Base-by-base conservation (phyloP, 1,140 invertebrate species). In the Nymphalis io region DNA sequence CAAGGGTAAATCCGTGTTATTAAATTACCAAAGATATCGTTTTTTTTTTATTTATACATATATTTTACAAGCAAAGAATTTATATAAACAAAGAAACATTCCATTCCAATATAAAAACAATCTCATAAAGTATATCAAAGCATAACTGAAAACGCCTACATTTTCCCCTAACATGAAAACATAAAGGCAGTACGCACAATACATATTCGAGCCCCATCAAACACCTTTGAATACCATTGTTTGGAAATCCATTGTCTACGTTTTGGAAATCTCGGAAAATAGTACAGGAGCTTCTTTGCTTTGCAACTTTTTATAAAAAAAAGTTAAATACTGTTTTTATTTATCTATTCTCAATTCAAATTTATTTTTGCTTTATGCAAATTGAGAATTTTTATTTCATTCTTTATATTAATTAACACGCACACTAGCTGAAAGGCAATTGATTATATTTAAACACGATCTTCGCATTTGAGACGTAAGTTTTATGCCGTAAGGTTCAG, bases 211-310 rank as follows among this genome's bases (percentile, higher is more conserved):
- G 40, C 27, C 15, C 61, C 62, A 33, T 70, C 21, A 53, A 70
- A 70, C 62, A 58, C 68, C 57, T 65, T 70, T 38, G 57, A 63
- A 70, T 39, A 33, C 42, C 68, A 42, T 70, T 70, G 61, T 70
- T 70, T 44, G 20, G 33, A 53, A 70, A 65, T 13, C 68, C 57
- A 60, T 70, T 70, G 68, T 68, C 64, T 46, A 55, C 20, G 53
- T 48, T 60, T 70, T 38, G 44, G 46, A 53, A 65, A 70, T 70
- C 61, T 64, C 61, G 21, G 57, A 65, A 53, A 39, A 59, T 63
- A 42, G 61, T 40, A 12, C n/a, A 65, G 38, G 68, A 53, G 38
- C 15, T 15, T 23, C 2, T n/a, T n/a, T 38, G 55, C 5, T 23
- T 16, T 53, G 48, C 13, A 10, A 2, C 27, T 33, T 33, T 27